Evolutionary conservation across 2,888 invertebrate species (phyloP).

Genomic region (Morpho achilles): DNA sequence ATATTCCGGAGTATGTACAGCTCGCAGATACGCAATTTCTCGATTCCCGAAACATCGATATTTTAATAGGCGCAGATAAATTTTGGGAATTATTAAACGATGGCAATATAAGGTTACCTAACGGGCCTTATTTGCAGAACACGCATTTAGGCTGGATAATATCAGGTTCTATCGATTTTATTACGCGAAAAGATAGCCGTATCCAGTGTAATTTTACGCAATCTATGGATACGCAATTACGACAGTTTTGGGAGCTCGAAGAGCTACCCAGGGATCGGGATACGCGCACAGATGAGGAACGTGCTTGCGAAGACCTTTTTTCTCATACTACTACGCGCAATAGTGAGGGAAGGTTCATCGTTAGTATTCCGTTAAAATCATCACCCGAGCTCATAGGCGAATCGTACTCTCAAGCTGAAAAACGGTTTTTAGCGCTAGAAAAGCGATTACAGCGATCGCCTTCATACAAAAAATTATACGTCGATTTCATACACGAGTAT

Average conservation of each 20-base stretch:
- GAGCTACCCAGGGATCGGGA: conserved; percentile 5
- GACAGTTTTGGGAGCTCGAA: conserved; percentile 30
- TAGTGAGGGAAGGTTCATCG: conserved; percentile 18
- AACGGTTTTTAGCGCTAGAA: conserved; percentile 24
- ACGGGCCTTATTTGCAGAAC: conserved; percentile 22
- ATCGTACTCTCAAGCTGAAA: conserved; percentile 18
- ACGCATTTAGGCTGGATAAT: conserved; percentile 31
- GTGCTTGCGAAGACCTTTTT: conserved; percentile 17
- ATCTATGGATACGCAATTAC: conserved; percentile 21
- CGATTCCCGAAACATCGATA: not conserved
- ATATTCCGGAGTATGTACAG: not conserved
- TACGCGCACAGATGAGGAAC: conserved; percentile 8
- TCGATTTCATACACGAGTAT: conserved; percentile 28
- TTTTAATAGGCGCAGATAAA: conserved; percentile 1
- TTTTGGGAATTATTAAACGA: conserved; percentile 2
- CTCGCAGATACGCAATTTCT: not conserved
- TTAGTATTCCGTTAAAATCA: conserved; percentile 10
- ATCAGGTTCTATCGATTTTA: conserved; percentile 23
- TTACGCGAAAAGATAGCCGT: not conserved
- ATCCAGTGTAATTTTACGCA: conserved; percentile 24
- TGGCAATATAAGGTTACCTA: conserved; percentile 1
- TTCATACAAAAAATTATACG: conserved; percentile 20
- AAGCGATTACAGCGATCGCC: conserved; percentile 15
- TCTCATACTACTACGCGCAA: conserved; percentile 13
- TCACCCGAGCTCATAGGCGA: conserved; percentile 23